A percentile compares a stretch with the other conserved stretches of the same genome.
phyloP scores from a whole-genome alignment of 2,888 invertebrate genomes.

The Uropetala carovei region DNA sequence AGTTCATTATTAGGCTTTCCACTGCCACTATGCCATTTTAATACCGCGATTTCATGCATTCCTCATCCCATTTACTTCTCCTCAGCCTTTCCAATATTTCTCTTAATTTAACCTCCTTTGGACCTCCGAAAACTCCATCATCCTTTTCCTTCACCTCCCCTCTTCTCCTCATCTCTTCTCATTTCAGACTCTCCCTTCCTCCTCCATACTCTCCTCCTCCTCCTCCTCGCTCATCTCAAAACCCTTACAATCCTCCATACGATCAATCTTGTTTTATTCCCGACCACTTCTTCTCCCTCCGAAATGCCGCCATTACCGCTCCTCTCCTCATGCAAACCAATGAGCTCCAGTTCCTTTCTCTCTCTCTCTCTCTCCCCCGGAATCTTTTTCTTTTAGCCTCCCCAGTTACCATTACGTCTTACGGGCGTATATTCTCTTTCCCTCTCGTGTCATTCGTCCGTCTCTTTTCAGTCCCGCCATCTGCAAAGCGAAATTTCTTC shows the following conservation, averaged over 20 bases:
- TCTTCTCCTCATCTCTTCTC: background rate
- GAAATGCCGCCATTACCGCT: conserved; percentile 53
- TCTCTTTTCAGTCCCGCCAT: background rate
- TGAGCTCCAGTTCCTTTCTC: conserved; percentile 45
- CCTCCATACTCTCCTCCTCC: background rate
- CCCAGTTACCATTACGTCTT: conserved; percentile 5
- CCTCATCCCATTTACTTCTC: conserved; percentile 46
- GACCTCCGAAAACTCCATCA: conserved; percentile 31
- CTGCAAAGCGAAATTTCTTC: background rate
- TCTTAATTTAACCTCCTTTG: conserved; percentile 56
- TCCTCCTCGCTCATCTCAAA: conserved; percentile 34
- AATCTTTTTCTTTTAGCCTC: background rate
- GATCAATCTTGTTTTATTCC: conserved; percentile 64
- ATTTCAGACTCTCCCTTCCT: background rate
- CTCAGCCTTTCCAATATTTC: conserved; percentile 51
- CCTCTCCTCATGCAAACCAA: conserved; percentile 58
- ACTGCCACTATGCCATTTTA: conserved; percentile 37
- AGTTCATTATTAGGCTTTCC: conserved; percentile 26
- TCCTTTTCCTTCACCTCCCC: background rate
- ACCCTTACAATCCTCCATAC: conserved; percentile 60
- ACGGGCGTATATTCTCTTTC: background rate
- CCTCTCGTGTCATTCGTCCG: background rate
- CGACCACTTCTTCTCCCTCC: conserved; percentile 36
- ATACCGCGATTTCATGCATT: conserved; percentile 20
- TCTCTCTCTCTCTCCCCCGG: background rate